A percentile compares a stretch with the other conserved stretches of the same genome.
These are phyloP conservation scores for Hirtodrosophila cameraria DNA, from an alignment of 2,888 invertebrate genomes.

Conservation along the genomic window DNA sequence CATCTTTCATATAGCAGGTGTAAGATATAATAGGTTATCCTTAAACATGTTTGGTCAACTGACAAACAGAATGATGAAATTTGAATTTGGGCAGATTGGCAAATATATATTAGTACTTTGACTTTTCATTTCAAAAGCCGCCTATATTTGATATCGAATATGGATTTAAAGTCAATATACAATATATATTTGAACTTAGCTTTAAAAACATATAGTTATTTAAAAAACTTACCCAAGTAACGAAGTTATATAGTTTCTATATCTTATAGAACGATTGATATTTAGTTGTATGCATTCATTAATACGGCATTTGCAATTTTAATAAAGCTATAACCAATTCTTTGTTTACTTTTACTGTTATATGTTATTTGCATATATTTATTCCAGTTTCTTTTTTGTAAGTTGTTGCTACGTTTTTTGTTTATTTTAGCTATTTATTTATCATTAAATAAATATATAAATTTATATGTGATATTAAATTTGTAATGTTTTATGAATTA, in stretches of 20 bases:
- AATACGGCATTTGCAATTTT: slow-evolving; percentile 25
- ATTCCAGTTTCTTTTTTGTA: slow-evolving; percentile 2
- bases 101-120: too few species aligned
- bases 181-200: too few species aligned
- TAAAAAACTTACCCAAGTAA: slow-evolving; percentile 27
- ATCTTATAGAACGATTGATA: background rate
- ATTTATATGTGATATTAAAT: slow-evolving; percentile 16
- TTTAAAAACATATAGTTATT: too few species aligned
- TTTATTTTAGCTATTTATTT: slow-evolving; percentile 36
- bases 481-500: slow-evolving; percentile 15
- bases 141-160: too few species aligned
- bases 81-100: too few species aligned
- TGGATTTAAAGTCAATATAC: too few species aligned
- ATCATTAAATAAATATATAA: slow-evolving; percentile 33
- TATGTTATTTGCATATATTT: slow-evolving; percentile 2
- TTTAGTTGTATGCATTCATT: slow-evolving; percentile 21
- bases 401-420: slow-evolving; percentile 12
- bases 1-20: too few species aligned
- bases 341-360: slow-evolving; percentile 20
- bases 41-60: too few species aligned
- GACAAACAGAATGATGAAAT: too few species aligned
- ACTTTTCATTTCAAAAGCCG: too few species aligned
- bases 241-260: background rate
- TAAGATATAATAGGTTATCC: too few species aligned
- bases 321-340: slow-evolving; percentile 45